Conservation (phyloP, 2,797 vertebrate genomes). For the Cygnus olor region DNA sequence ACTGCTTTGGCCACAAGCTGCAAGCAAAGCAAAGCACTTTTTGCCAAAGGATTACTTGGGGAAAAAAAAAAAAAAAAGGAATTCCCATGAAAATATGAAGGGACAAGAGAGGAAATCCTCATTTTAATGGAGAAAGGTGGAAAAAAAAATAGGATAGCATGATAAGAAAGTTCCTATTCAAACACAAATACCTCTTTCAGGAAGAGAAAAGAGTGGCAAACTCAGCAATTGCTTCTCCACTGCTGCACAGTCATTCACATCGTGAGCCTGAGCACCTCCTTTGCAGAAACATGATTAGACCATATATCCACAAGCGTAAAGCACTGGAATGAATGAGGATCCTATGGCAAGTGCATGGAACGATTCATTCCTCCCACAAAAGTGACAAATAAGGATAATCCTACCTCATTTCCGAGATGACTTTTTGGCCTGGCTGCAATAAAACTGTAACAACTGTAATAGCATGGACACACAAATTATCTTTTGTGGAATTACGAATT, state of each 20-base stretch:
- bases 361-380: conserved; percentile 20
- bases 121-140: not conserved
- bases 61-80: not conserved
- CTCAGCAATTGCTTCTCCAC: not conserved
- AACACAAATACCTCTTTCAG: not conserved
- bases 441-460: not conserved
- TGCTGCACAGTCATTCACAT: not conserved
- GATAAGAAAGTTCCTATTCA: conserved; percentile 4
- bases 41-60: not conserved
- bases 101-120: not conserved
- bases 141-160: not conserved
- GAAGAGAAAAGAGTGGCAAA: not conserved
- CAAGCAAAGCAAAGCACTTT: not conserved
- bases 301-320: not conserved
- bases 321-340: not conserved
- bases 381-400: conserved; percentile 48
- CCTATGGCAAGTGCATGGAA: not conserved
- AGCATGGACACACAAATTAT: not conserved
- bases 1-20: not conserved
- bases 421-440: conserved; percentile 31
- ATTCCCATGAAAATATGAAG: not conserved
- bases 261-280: not conserved
- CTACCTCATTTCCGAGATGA: not conserved
- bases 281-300: conserved; percentile 4
- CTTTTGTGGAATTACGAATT: not conserved